Evolutionary conservation across 2,113 vertebrate genomes (phyloP).

Genomic region (Urocolius indicus): DNA sequence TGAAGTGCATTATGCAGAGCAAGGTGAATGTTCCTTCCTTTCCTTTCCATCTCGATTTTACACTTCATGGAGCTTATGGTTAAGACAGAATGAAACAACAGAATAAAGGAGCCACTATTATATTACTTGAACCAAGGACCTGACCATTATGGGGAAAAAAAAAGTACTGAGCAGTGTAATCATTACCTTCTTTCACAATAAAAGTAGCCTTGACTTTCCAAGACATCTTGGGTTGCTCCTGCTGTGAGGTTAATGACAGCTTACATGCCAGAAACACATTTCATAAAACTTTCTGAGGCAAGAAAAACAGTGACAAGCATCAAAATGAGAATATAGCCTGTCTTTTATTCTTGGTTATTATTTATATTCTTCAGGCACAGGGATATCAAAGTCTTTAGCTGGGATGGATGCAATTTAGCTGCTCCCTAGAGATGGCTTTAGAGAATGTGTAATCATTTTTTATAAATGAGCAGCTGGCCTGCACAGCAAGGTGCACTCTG

Average conservation of each 20-base stretch:
- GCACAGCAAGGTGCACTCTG: conserved; percentile 18
- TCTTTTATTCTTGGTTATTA: conserved; percentile 1
- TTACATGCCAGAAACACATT: background rate
- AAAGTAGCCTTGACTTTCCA: background rate
- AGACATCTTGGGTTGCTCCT: background rate
- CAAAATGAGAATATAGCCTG: background rate
- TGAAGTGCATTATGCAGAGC: fast-evolving
- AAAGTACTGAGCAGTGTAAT: background rate
- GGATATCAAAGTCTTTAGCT: background rate
- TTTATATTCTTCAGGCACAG: conserved; percentile 2
- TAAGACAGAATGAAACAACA: background rate
- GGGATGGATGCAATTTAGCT: background rate
- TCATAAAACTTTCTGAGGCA: background rate
- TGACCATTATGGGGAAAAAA: background rate
- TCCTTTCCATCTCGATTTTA: background rate
- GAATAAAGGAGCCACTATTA: background rate
- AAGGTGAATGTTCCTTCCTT: background rate
- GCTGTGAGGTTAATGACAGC: background rate
- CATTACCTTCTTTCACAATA: background rate
- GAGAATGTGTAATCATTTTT: conserved; percentile 33
- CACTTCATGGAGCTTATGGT: background rate
- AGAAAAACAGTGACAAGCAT: background rate
- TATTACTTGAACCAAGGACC: background rate
- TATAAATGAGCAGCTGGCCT: conserved; percentile 48
- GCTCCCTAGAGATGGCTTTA: conserved; percentile 26